Evolutionary conservation across 2,797 vertebrate genomes (phyloP), one percentile per base, ranked within the genome.

Genomic region (Paedocypris micromegethes): DNA sequence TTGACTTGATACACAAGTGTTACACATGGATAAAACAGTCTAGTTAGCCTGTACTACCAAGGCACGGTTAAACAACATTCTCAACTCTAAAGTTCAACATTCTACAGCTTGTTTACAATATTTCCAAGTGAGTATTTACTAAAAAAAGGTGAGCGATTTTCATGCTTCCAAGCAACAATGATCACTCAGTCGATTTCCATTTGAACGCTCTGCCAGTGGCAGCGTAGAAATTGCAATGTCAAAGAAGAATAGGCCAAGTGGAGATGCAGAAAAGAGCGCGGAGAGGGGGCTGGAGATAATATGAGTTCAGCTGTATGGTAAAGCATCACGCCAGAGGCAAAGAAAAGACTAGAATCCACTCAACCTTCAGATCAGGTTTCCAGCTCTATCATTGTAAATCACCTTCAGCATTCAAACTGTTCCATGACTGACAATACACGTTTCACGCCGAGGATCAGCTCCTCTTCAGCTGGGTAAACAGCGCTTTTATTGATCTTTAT

Each of bases 171-270:
- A 62, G 65, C 66, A 56, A 45, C 40, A 23, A 52, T 73, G 74
- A 72, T 77, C 70, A 75, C 73, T 59, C 71, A 64, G 52, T 51
- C 62, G 54, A 68, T 64, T 78, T 78, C 68, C 49, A 62, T 68
- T 64, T 74, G 60, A 68, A 63, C 66, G 53, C 58, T 46, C 47
- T 58, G 58, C 9, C 63, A 5, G 52, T 62, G 46, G 46, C 64
- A 55, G 59, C 50, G 5, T 52, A 72, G 67, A 67, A 69, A 74
- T 68, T 56, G 68, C 68, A 67, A 72, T 58, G 68, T 57, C 60
- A 68, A 48, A 57, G 61, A 58, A 80, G 74, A 76, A 76, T 75
- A 58, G 64, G 57, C 37, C 62, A 54, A 42, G 72, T 53, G 41
- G 53, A 65, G 64, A 39, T 45, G 60, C 59, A 40, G 57, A 64